phyloP scores from a whole-genome alignment of 2,797 vertebrate genomes.

The Enteromius viviparus region DNA sequence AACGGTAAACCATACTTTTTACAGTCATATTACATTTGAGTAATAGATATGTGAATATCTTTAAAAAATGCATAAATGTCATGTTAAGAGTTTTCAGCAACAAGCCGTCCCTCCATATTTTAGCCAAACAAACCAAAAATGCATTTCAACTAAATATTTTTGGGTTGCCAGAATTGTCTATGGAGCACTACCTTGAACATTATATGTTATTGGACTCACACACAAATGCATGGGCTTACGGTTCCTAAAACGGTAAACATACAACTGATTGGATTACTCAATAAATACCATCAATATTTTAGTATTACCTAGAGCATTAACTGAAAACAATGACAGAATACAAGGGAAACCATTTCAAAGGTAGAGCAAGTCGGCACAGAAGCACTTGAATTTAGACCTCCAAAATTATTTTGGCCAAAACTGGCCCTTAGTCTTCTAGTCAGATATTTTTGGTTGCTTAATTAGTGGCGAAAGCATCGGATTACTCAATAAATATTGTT shows the following conservation, averaged over 20 bases:
- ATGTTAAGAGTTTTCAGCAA: no score
- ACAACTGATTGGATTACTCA: not conserved
- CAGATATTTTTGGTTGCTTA: not conserved
- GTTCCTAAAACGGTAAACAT: no score
- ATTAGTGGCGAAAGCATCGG: not conserved
- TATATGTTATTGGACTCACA: no score
- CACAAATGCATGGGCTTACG: no score
- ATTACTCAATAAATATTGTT: not conserved
- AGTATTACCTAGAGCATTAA: not conserved
- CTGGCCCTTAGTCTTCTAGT: not conserved
- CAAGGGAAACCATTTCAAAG: not conserved
- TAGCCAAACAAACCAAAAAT: no score
- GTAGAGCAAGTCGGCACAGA: no score
- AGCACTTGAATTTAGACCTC: not conserved
- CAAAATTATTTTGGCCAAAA: not conserved
- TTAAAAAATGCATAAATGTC: no score
- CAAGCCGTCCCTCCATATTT: no score
- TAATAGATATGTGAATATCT: no score
- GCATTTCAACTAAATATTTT: not conserved
- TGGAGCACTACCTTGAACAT: not conserved
- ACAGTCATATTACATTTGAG: no score
- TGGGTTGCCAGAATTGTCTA: not conserved
- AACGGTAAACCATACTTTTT: no score
- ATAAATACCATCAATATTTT: not conserved
- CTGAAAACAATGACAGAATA: not conserved